These are phyloP conservation scores for Trichechus manatus DNA, from an alignment of 2,113 vertebrate genomes.

Conservation along the genomic window DNA sequence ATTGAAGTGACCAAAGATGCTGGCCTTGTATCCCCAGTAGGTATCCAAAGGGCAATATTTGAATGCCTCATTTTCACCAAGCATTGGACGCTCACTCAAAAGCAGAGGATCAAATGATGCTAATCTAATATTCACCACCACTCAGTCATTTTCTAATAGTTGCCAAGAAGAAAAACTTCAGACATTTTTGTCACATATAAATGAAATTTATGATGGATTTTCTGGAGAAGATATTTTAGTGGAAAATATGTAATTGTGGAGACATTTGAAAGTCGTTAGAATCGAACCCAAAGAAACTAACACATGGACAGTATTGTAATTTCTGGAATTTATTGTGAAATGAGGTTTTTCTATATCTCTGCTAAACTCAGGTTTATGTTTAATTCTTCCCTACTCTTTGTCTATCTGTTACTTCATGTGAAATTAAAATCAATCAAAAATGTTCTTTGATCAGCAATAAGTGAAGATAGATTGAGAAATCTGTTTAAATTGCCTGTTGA, in stretches of 20 bases:
- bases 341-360: constrained; percentile 46
- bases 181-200: not conserved
- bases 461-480: constrained; percentile 21
- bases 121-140: not conserved
- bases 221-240: not conserved
- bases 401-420: not conserved
- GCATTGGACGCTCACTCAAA: not conserved
- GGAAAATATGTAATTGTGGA: not conserved
- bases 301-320: constrained; percentile 15
- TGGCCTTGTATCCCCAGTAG: not conserved
- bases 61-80: not conserved
- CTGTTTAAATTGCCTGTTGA: constrained; percentile 34
- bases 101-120: not conserved
- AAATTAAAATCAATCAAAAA: constrained; percentile 52
- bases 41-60: not conserved
- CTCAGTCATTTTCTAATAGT: constrained; percentile 38
- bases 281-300: not conserved
- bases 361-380: constrained; percentile 4
- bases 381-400: not conserved
- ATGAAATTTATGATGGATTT: constrained; percentile 20
- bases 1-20: not conserved
- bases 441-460: constrained; percentile 35
- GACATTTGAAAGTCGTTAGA: constrained; percentile 3
- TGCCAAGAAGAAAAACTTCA: constrained; percentile 43
- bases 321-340: constrained; percentile 54